A percentile compares a stretch with the other conserved stretches of the same genome.
These are phyloP conservation scores for Aspiorhynchus laticeps DNA, from an alignment of 2,113 vertebrate species.

Conservation along the genomic window DNA sequence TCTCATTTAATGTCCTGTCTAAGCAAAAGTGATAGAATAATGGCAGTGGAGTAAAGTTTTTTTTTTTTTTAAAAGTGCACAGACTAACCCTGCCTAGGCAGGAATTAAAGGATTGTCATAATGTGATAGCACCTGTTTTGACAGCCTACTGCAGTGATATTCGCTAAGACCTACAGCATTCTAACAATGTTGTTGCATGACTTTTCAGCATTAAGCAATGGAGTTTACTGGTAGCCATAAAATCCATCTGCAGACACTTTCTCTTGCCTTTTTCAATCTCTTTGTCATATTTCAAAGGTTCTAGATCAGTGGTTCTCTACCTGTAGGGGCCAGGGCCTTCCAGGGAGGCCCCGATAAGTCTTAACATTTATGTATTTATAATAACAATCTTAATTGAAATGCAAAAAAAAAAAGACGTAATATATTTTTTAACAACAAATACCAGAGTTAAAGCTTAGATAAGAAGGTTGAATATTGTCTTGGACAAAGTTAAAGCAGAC, in stretches of 20 bases:
- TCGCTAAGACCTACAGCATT: conserved; percentile 62
- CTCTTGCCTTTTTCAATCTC: background rate
- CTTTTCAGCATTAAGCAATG: conserved; percentile 30
- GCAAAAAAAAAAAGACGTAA: background rate
- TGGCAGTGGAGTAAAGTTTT: background rate
- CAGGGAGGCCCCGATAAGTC: background rate
- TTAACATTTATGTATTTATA: background rate
- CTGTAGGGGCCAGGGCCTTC: background rate
- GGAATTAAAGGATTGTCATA: conserved; percentile 57
- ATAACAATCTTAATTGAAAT: background rate
- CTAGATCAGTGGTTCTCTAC: background rate
- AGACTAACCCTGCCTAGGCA: background rate
- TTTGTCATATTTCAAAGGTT: background rate
- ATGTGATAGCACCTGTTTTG: conserved; percentile 44
- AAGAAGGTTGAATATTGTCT: background rate
- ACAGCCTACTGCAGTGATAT: conserved; percentile 41
- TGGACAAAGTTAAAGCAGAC: background rate
- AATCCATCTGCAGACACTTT: conserved; percentile 13
- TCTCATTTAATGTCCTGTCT: background rate
- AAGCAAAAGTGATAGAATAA: background rate
- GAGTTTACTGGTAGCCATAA: conserved; percentile 14
- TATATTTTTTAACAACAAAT: background rate
- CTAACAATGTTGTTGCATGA: conserved; percentile 25
- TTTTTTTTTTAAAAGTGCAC: conserved; percentile 6
- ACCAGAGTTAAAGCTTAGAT: background rate